Evolutionary conservation across 2,888 invertebrate genomes (phyloP).

Genomic region (Erannis defoliaria): DNA sequence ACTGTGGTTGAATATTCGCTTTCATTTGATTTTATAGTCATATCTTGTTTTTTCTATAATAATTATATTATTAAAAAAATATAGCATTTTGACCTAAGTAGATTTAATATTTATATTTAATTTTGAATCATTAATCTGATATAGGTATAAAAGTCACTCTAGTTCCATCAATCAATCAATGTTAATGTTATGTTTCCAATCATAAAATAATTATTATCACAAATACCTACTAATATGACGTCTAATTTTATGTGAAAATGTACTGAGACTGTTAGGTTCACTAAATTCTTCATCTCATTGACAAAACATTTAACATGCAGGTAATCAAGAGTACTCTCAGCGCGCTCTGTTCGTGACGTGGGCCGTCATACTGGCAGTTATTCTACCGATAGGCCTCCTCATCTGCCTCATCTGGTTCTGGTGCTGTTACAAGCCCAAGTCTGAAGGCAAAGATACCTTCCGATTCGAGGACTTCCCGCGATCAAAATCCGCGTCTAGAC

Average conservation of each 20-base stretch:
- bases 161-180: no score
- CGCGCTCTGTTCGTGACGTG: conserved; percentile 91
- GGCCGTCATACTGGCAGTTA: conserved; percentile 90
- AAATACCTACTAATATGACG: no score
- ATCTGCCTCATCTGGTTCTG: conserved; percentile 88
- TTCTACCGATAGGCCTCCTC: conserved; percentile 89
- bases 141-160: no score
- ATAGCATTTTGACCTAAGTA: no score
- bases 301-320: conserved; percentile 69
- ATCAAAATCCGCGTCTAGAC: conserved; percentile 87
- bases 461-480: conserved; percentile 85
- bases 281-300: neutral
- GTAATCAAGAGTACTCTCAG: conserved; percentile 90
- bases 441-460: conserved; percentile 87
- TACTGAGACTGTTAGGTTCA: neutral
- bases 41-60: no score
- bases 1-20: no score
- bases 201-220: no score
- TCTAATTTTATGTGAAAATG: neutral
- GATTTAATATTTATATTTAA: no score
- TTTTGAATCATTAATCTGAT: no score
- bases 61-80: no score
- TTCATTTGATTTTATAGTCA: no score
- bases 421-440: conserved; percentile 86
- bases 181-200: no score